Percentiles rank a stretch among this genome's conserved stretches.
phyloP scores from a whole-genome alignment of 2,888 invertebrate species.

The Tanypteryx hageni region DNA sequence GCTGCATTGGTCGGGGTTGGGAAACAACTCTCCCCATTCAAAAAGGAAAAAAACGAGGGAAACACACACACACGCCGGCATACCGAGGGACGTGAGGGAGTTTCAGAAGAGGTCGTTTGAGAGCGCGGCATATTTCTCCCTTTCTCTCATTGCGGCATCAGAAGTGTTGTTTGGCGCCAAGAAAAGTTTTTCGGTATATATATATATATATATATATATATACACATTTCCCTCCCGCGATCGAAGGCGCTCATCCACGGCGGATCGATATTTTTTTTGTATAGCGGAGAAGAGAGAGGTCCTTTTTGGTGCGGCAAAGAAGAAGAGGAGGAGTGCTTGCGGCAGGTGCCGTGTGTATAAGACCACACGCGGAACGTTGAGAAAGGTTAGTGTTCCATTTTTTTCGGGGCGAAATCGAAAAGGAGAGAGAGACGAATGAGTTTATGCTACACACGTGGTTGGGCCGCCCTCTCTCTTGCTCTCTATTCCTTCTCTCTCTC shows the following conservation, averaged over 20 bases:
- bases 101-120: too few relatives aligned
- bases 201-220: too few relatives aligned
- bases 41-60: neutral
- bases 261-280: neutral
- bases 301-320: neutral
- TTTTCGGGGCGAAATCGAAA: too few relatives aligned
- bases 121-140: neutral
- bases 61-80: neutral
- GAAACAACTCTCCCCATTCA: neutral
- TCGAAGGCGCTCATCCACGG: neutral
- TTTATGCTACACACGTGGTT: neutral
- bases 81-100: neutral
- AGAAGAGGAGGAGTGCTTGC: neutral
- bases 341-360: neutral
- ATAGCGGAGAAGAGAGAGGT: too few relatives aligned
- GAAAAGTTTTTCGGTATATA: neutral
- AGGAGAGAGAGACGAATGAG: too few relatives aligned
- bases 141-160: neutral
- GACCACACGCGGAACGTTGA: neutral
- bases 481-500: too few relatives aligned
- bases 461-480: neutral
- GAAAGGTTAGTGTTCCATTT: conserved; percentile 47
- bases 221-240: too few relatives aligned
- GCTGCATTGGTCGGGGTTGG: neutral
- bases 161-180: neutral